Percentiles rank a stretch among this genome's conserved stretches.
Conservation (phyloP, 2,113 vertebrate genomes). For the Rousettus leschenaultii region DNA sequence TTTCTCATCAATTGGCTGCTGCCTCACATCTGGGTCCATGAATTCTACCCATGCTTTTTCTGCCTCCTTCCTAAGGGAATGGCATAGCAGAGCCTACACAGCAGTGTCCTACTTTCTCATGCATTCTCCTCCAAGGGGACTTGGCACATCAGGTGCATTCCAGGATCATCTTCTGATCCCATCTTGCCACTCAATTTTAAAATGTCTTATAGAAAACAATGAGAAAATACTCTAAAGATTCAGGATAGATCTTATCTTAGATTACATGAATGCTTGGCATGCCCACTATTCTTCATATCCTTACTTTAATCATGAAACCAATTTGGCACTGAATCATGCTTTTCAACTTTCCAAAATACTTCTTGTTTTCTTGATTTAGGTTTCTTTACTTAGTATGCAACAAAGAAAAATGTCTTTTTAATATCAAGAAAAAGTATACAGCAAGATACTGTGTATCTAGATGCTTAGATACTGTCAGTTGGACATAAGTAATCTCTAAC, state of each 20-base stretch:
- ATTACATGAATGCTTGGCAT: background rate
- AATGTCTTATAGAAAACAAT: background rate
- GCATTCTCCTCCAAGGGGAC: background rate
- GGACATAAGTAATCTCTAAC: background rate
- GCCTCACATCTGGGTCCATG: accelerated
- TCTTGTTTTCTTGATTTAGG: background rate
- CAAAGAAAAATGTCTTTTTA: background rate
- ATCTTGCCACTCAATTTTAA: background rate
- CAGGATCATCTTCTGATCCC: background rate
- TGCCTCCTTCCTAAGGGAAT: background rate
- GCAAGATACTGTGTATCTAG: background rate
- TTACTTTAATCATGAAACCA: background rate
- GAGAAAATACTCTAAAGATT: background rate
- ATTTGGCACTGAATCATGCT: background rate
- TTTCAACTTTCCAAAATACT: slow-evolving; percentile 31
- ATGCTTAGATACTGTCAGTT: background rate
- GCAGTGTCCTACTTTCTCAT: background rate
- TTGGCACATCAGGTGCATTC: background rate
- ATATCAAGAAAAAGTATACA: background rate
- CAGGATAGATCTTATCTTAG: background rate
- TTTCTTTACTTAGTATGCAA: slow-evolving; percentile 18
- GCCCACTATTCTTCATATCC: background rate
- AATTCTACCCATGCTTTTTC: background rate
- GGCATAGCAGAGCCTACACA: background rate
- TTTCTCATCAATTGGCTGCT: background rate